A percentile compares a stretch with the other conserved stretches of the same genome.
phyloP scores from a whole-genome alignment of 2,113 vertebrate species.

The Accipiter virgatus region DNA sequence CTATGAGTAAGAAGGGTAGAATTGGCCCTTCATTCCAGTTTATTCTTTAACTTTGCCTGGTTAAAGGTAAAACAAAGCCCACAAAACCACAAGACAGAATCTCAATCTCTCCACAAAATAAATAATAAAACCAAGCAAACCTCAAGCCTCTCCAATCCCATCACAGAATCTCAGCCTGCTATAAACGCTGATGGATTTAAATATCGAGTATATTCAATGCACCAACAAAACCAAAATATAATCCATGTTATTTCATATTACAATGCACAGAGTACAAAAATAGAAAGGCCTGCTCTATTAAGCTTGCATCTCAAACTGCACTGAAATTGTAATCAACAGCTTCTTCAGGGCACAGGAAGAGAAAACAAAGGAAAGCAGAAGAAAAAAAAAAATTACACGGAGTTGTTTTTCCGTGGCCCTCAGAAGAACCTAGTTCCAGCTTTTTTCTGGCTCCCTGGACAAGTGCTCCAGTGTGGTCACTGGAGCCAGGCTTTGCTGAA shows the following conservation, averaged over 20 bases:
- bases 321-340: conserved; percentile 62
- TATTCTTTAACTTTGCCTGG: not conserved
- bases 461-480: too few relatives aligned
- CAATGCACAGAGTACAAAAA: conserved; percentile 50
- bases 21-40: not conserved
- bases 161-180: not conserved
- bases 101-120: not conserved
- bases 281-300: conserved; percentile 42
- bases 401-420: not conserved
- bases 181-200: conserved; percentile 20
- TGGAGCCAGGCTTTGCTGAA: not conserved
- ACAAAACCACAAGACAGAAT: not conserved
- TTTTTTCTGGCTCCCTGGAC: not conserved
- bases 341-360: conserved; percentile 49
- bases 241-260: conserved; percentile 50
- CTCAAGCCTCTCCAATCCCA: not conserved
- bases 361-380: conserved; percentile 5
- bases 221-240: conserved; percentile 37
- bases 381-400: rapidly evolving
- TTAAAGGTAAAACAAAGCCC: not conserved
- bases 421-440: not conserved
- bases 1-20: not conserved
- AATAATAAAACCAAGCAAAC: not conserved
- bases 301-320: conserved; percentile 41
- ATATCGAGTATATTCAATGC: conserved; percentile 20